Conservation (phyloP, 2,113 vertebrate genomes). For the Oryzias woworae region DNA sequence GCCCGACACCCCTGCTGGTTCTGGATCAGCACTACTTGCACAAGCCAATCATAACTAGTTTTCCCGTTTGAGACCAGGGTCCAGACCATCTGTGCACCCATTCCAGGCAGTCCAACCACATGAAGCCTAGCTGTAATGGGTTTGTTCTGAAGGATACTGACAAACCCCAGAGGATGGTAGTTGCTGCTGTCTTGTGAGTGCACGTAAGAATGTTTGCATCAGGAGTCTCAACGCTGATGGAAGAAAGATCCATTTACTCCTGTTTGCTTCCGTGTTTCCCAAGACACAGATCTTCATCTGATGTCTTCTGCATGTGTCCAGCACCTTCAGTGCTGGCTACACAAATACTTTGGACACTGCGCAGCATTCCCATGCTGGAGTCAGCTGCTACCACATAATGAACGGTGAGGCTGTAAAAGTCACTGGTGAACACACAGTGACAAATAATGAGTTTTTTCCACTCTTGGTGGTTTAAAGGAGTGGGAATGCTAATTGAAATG, state of each 20-base stretch:
- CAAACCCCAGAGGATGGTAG: slow-evolving; percentile 68
- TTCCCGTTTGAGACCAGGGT: not conserved
- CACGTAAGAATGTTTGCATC: slow-evolving; percentile 54
- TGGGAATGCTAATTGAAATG: not conserved
- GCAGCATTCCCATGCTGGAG: slow-evolving; percentile 35
- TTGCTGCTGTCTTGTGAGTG: slow-evolving; percentile 38
- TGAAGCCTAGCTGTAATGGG: slow-evolving; percentile 53
- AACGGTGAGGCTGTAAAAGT: slow-evolving; percentile 30
- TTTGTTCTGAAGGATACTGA: slow-evolving; percentile 63
- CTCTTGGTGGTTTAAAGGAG: not conserved
- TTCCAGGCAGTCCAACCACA: slow-evolving; percentile 23
- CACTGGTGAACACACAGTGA: not conserved
- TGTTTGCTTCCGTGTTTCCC: slow-evolving; percentile 56
- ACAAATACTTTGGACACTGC: slow-evolving; percentile 48
- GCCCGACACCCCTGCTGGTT: slow-evolving; percentile 20
- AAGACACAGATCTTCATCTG: slow-evolving; percentile 47
- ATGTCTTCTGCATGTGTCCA: slow-evolving; percentile 29
- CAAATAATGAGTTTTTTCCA: not conserved
- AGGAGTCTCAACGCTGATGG: slow-evolving; percentile 13
- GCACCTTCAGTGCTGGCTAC: slow-evolving; percentile 31
- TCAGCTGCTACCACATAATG: slow-evolving; percentile 54
- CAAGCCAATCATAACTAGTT: slow-evolving; percentile 30
- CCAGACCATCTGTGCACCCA: slow-evolving; percentile 40
- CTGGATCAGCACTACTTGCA: slow-evolving; percentile 49
- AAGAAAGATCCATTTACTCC: slow-evolving; percentile 24